Percentiles rank a stretch among this genome's conserved stretches.
phyloP scores from a whole-genome alignment of 2,888 invertebrate species.

The Idaea aversata region DNA sequence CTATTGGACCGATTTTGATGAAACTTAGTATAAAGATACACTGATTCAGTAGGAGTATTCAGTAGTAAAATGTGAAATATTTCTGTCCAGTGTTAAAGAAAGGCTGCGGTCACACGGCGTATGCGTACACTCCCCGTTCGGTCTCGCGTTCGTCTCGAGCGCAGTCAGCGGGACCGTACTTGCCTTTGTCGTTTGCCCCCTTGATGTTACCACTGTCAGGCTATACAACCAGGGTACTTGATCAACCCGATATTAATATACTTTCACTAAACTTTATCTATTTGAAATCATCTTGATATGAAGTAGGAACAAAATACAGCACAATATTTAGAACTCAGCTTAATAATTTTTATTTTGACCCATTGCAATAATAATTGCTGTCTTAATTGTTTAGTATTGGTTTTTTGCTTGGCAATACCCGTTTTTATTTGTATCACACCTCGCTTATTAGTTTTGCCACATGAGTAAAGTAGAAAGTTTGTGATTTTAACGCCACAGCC shows the following conservation, averaged over 20 bases:
- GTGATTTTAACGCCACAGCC: too few relatives aligned
- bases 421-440: too few relatives aligned
- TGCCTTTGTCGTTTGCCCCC: constrained; percentile 89
- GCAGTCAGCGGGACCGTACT: constrained; percentile 88
- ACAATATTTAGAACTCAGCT: background rate
- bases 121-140: constrained; percentile 56
- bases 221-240: constrained; percentile 91
- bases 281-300: background rate
- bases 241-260: constrained; percentile 11
- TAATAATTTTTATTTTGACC: too few relatives aligned
- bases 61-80: background rate
- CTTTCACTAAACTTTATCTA: background rate
- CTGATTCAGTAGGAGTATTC: too few relatives aligned
- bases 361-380: too few relatives aligned
- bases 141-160: constrained; percentile 80
- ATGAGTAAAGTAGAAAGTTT: too few relatives aligned
- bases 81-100: constrained; percentile 59
- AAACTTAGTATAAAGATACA: too few relatives aligned
- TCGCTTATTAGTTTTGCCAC: too few relatives aligned
- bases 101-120: constrained; percentile 51
- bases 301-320: background rate
- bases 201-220: constrained; percentile 92
- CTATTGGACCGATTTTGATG: too few relatives aligned
- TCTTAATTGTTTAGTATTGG: too few relatives aligned
- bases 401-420: too few relatives aligned